Evolutionary conservation across 2,113 vertebrate genomes (phyloP).

Genomic region (Lota lota): DNA sequence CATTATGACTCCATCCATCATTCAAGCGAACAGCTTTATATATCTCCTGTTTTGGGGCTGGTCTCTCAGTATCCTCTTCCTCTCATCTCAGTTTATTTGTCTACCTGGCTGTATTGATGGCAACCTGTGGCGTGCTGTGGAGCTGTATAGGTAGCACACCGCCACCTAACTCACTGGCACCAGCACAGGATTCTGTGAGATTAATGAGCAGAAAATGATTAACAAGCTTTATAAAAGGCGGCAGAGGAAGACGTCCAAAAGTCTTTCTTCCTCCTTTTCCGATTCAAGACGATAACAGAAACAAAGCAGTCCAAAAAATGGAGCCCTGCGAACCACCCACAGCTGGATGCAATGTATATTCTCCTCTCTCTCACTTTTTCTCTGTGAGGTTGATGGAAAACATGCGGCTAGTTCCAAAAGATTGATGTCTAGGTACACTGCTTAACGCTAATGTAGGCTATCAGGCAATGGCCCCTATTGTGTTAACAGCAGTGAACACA

Average conservation of each 20-base stretch:
- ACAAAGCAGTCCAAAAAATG: slow-evolving; percentile 25
- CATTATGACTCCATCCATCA: slow-evolving; percentile 49
- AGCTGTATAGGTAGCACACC: slow-evolving; percentile 31
- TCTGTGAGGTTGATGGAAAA: slow-evolving; percentile 40
- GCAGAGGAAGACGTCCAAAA: slow-evolving; percentile 31
- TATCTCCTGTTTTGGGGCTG: slow-evolving; percentile 34
- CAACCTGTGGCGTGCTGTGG: slow-evolving; percentile 41
- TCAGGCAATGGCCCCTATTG: slow-evolving; percentile 15
- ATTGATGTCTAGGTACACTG: slow-evolving; percentile 36
- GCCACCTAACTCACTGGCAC: slow-evolving; percentile 25
- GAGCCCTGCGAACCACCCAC: slow-evolving; percentile 33
- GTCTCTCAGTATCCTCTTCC: slow-evolving; percentile 17
- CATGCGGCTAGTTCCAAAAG: slow-evolving; percentile 50
- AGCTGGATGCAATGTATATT: too few species aligned
- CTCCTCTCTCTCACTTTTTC: slow-evolving; percentile 7
- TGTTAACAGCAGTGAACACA: slow-evolving; percentile 41
- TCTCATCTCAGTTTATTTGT: background rate
- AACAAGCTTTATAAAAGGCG: slow-evolving; percentile 52
- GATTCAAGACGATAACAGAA: slow-evolving; percentile 19
- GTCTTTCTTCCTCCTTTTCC: slow-evolving; percentile 3
- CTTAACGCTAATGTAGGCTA: slow-evolving; percentile 37
- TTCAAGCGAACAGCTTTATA: slow-evolving; percentile 32
- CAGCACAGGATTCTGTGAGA: slow-evolving; percentile 38
- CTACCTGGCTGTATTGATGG: slow-evolving; percentile 34
- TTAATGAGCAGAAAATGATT: slow-evolving; percentile 57